Base-by-base conservation (phyloP, 2,888 invertebrate species). In the Synergus laeviventris region DNA sequence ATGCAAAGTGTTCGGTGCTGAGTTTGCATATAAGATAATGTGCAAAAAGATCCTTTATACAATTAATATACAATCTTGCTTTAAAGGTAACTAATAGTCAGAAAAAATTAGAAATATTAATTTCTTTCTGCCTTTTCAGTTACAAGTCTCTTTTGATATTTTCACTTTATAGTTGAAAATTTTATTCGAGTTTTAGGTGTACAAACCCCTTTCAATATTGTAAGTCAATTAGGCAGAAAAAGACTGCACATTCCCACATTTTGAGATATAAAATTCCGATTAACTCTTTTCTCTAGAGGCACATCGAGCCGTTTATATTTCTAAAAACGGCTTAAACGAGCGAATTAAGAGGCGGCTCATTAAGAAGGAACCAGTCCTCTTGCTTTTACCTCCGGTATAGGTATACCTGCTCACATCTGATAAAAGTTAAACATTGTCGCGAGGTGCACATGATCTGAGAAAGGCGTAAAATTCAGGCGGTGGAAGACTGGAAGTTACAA, bases 381-480 rank as follows among this genome's bases (percentile, higher is more conserved):
- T 54, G 49, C 18, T 12, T 39, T 42, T 64, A 64, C 39, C 39
- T 64, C 39, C 21, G 38, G 16, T n/a, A 64, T 12, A 31, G 9
- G n/a, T 62, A 36, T 39, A 18, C 12, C 18, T 64, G 39, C 21
- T 18, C 64, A 21, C 64, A 64, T 64, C 39, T 64, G 39, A 64
- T 64, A 64, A 64, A 64, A 64, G 38, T 64, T 64, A 39, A 64
- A 64, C 18, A 39, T 39, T 39, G 64, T 62, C 38, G 18, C 36
- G 38, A 62, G 62, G 49, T 54, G 49, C 49, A 54, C 49, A 54
- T 54, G 49, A 54, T 54, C 49, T n/a, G 11, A 64, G 64, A 42
- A 42, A 64, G 64, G 64, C 64, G 64, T 64, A 38, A 64, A 64
- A 39, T 64, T 39, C 64, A 64, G 18, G 38, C 42, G 18, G 64